phyloP scores from a whole-genome alignment of 2,797 vertebrate species.

The Coccyzus lansbergi region DNA sequence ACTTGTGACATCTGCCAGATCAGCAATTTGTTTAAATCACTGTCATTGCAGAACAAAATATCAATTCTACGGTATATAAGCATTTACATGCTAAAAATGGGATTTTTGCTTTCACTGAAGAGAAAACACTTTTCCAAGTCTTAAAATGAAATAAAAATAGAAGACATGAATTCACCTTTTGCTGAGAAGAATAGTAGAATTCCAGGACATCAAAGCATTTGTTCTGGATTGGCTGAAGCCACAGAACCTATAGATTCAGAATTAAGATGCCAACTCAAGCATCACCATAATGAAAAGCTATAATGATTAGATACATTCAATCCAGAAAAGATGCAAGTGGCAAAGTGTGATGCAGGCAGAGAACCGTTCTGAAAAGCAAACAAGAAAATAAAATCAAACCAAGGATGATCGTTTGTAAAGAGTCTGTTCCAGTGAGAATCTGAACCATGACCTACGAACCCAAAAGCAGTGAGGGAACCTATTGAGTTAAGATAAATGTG shows the following conservation, averaged over 20 bases:
- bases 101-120: neutral
- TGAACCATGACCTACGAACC: neutral
- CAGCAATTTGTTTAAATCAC: neutral
- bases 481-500: neutral
- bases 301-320: neutral
- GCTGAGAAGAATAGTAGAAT: neutral
- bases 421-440: neutral
- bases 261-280: neutral
- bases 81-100: neutral
- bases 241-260: neutral
- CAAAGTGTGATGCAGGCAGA: neutral
- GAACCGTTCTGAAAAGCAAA: constrained; percentile 11
- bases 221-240: neutral
- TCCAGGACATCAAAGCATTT: neutral
- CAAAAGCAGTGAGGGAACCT: neutral
- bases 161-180: neutral
- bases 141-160: neutral
- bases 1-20: neutral
- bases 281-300: neutral
- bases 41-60: neutral
- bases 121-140: neutral
- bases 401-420: constrained; percentile 13
- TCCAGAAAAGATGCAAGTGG: neutral
- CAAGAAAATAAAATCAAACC: constrained; percentile 12
- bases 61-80: neutral